Percentiles rank a stretch among this genome's conserved stretches.
phyloP scores from a whole-genome alignment of 2,888 invertebrate genomes.

The Neocrepidodera transversa region DNA sequence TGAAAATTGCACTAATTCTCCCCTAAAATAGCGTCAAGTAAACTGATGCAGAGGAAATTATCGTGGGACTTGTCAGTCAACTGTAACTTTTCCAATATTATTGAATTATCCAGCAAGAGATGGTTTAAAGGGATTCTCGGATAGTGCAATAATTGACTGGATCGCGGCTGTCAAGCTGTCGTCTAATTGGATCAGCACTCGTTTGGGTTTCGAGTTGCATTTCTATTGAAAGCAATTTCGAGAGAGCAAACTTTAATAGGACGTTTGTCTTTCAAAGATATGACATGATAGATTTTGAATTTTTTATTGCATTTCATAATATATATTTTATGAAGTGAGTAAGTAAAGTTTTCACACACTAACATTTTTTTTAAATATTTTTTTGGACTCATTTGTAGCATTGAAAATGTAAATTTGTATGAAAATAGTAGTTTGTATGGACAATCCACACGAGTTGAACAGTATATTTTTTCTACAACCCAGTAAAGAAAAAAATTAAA shows the following conservation, averaged over 20 bases:
- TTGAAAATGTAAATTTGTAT: too few species aligned
- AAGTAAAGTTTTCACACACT: too few species aligned
- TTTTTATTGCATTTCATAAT: too few species aligned
- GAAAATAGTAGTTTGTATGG: too few species aligned
- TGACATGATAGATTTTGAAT: not conserved
- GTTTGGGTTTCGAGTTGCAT: constrained; percentile 31
- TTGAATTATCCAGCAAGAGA: constrained; percentile 34
- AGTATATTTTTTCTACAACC: too few species aligned
- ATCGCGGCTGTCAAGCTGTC: constrained; percentile 40
- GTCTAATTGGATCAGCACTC: constrained; percentile 37
- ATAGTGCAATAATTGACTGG: constrained; percentile 40
- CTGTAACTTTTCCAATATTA: constrained; percentile 35
- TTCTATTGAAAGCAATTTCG: constrained; percentile 20
- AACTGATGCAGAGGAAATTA: constrained; percentile 11
- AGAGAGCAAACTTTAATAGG: constrained; percentile 1
- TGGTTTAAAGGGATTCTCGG: constrained; percentile 35
- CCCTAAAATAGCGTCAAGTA: too few species aligned
- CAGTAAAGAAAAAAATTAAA: too few species aligned
- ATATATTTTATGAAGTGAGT: too few species aligned
- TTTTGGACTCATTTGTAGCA: too few species aligned
- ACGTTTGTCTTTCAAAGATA: constrained; percentile 10
- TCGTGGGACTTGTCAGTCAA: constrained; percentile 36
- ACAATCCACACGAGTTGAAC: too few species aligned
- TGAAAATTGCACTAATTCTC: too few species aligned
- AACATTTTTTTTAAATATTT: too few species aligned